phyloP scores from a whole-genome alignment of 2,113 vertebrate genomes.

The Periophthalmodon schlosseri region DNA sequence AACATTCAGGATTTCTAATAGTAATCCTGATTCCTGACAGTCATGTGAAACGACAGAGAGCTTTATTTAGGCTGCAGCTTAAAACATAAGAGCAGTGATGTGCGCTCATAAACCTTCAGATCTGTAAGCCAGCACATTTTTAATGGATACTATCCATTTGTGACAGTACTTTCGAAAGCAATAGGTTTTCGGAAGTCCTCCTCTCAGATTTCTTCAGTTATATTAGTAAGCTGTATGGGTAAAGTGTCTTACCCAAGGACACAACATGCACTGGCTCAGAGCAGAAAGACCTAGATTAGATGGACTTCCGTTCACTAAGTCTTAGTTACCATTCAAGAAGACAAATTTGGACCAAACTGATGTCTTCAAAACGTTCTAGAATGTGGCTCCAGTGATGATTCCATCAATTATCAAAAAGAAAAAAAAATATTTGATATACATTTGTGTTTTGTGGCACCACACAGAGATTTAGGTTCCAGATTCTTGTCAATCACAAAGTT shows the following conservation, averaged over 20 bases:
- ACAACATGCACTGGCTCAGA: neutral
- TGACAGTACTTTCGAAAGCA: too few relatives aligned
- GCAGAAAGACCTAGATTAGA: neutral
- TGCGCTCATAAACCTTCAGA: too few relatives aligned
- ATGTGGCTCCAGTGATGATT: neutral
- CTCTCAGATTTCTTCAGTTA: too few relatives aligned
- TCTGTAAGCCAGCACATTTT: too few relatives aligned
- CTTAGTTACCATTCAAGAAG: neutral
- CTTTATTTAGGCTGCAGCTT: constrained; percentile 45
- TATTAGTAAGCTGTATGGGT: too few relatives aligned
- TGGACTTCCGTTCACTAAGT: neutral
- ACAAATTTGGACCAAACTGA: neutral
- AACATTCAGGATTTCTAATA: constrained; percentile 36
- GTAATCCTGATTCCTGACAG: constrained; percentile 28
- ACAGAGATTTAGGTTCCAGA: neutral
- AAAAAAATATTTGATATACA: neutral
- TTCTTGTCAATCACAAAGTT: neutral
- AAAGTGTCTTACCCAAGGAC: too few relatives aligned
- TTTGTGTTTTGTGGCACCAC: neutral
- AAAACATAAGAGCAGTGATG: neutral
- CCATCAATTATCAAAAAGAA: neutral
- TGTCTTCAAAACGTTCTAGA: neutral
- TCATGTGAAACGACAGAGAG: constrained; percentile 34
- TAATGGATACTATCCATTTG: too few relatives aligned
- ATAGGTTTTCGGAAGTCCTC: too few relatives aligned